Conservation (phyloP, 2,888 invertebrate species). For the Cryptus viduatorius region DNA sequence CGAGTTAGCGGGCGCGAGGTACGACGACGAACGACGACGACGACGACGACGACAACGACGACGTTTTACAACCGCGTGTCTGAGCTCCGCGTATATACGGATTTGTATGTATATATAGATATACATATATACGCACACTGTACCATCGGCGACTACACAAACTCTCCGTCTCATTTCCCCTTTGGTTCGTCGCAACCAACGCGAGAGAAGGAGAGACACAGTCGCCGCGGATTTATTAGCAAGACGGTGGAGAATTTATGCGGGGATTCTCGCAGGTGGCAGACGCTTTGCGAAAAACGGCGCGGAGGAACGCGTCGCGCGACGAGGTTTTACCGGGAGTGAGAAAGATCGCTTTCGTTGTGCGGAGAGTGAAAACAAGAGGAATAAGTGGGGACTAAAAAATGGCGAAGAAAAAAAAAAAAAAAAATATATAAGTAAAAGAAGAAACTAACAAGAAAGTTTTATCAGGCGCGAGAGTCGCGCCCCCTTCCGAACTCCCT, state of each 20-base stretch:
- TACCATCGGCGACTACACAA: background rate
- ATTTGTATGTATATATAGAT: background rate
- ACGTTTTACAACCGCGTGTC: constrained; percentile 78
- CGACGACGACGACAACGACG: constrained; percentile 64
- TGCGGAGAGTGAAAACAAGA: constrained; percentile 51
- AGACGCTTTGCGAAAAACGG: constrained; percentile 60
- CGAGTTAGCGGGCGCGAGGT: constrained; percentile 30
- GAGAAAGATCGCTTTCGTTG: constrained; percentile 46
- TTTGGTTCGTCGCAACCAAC: constrained; percentile 47
- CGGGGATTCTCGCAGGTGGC: constrained; percentile 72
- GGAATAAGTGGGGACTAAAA: constrained; percentile 38
- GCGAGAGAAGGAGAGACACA: constrained; percentile 50
- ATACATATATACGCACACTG: background rate
- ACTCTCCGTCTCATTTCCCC: constrained; percentile 51
- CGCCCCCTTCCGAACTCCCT: constrained; percentile 12
- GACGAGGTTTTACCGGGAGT: constrained; percentile 33
- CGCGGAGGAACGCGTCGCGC: constrained; percentile 17
- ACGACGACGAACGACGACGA: constrained; percentile 48
- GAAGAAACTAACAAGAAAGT: constrained; percentile 23
- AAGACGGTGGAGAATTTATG: constrained; percentile 74
- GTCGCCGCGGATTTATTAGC: constrained; percentile 79
- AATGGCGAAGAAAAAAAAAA: background rate
- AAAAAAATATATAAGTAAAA: background rate
- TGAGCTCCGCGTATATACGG: constrained; percentile 12
- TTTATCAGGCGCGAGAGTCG: constrained; percentile 46